phyloP scores from a whole-genome alignment of 1,140 invertebrate species.

The Drosophila prosaltans region DNA sequence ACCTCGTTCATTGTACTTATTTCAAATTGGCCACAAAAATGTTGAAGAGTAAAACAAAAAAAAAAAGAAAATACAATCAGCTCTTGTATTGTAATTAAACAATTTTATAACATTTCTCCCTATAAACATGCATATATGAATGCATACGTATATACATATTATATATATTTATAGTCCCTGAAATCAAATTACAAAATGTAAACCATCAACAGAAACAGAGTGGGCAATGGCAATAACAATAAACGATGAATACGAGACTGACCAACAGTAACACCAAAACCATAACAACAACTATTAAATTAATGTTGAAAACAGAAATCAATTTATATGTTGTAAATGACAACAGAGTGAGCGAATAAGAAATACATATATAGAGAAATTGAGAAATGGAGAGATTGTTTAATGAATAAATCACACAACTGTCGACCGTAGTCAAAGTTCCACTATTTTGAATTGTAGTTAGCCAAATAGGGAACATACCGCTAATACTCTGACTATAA shows the following conservation, averaged over 20 bases:
- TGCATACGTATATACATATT: neutral
- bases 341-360: slow-evolving; percentile 32
- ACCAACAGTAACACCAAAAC: slow-evolving; percentile 18
- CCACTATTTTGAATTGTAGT: slow-evolving; percentile 51
- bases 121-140: neutral
- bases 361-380: neutral
- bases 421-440: slow-evolving; percentile 44
- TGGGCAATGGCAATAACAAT: slow-evolving; percentile 52
- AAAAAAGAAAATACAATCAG: slow-evolving; percentile 9
- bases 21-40: slow-evolving; percentile 54
- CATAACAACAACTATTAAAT: slow-evolving; percentile 64
- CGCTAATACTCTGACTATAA: too few species aligned
- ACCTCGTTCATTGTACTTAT: slow-evolving; percentile 11
- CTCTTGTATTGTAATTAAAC: slow-evolving; percentile 56
- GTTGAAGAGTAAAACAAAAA: slow-evolving; percentile 39
- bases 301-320: slow-evolving; percentile 62
- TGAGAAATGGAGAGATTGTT: slow-evolving; percentile 34
- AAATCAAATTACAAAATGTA: slow-evolving; percentile 62
- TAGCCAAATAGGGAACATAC: neutral
- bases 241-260: slow-evolving; percentile 26
- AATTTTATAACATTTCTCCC: slow-evolving; percentile 39
- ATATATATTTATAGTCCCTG: slow-evolving; percentile 19
- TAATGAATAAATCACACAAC: slow-evolving; percentile 54
- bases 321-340: slow-evolving; percentile 65
- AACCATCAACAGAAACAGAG: slow-evolving; percentile 37